These are phyloP conservation scores for Leptopilina syphax DNA, from an alignment of 2,888 invertebrate species.

Conservation along the genomic window DNA sequence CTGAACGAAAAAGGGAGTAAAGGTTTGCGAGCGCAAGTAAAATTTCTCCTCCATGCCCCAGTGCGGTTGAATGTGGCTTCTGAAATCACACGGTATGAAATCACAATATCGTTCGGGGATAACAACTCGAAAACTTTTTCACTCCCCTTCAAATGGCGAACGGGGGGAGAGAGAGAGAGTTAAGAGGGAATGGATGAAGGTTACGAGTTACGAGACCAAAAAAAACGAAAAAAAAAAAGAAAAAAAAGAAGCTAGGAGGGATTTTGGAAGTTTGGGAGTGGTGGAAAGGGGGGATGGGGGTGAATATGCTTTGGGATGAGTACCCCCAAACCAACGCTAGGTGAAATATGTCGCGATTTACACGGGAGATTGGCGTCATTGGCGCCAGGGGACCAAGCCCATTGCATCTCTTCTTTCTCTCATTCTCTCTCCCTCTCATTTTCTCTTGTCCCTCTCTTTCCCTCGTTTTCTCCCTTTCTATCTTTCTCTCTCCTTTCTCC, in stretches of 20 bases:
- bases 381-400: constrained; percentile 72
- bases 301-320: constrained; percentile 42
- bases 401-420: constrained; percentile 59
- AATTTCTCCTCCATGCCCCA: constrained; percentile 21
- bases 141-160: not conserved
- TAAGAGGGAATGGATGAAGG: constrained; percentile 1
- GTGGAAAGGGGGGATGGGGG: not conserved
- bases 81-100: constrained; percentile 37
- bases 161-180: no score
- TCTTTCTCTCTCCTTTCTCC: constrained; percentile 53
- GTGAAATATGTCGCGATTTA: constrained; percentile 77
- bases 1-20: constrained; percentile 12
- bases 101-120: constrained; percentile 37
- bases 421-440: constrained; percentile 33
- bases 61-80: constrained; percentile 36
- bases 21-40: not conserved
- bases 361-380: constrained; percentile 76
- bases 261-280: not conserved
- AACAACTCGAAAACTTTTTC: constrained; percentile 40
- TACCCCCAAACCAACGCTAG: constrained; percentile 57
- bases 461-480: constrained; percentile 41
- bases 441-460: constrained; percentile 16
- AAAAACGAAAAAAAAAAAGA: constrained; percentile 35
- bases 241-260: constrained; percentile 10
- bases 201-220: constrained; percentile 42